Evolutionary conservation across 2,888 invertebrate genomes (phyloP).

Genomic region (Epistrophe grossulariae): DNA sequence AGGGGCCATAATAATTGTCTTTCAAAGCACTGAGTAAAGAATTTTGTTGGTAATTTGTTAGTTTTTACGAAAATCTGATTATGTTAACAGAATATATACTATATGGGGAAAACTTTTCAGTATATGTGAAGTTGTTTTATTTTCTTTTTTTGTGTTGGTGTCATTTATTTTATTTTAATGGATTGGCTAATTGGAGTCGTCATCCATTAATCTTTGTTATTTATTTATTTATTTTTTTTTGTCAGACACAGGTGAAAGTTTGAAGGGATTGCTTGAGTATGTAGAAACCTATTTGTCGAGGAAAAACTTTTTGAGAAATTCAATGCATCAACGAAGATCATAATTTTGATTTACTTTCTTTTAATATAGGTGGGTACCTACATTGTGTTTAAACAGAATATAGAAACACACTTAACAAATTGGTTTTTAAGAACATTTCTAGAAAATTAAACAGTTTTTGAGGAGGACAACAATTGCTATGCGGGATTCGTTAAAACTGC

Average conservation of each 20-base stretch:
- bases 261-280: not conserved
- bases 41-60: constrained; percentile 47
- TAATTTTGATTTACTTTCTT: too few relatives aligned
- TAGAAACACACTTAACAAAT: too few relatives aligned
- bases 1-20: constrained; percentile 31
- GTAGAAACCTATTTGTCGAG: not conserved
- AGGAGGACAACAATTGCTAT: too few relatives aligned
- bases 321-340: too few relatives aligned
- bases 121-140: not conserved
- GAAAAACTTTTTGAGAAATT: not conserved
- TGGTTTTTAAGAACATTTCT: too few relatives aligned
- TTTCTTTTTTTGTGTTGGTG: not conserved
- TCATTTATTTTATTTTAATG: constrained; percentile 30
- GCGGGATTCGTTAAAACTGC: too few relatives aligned
- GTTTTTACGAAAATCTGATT: constrained; percentile 11
- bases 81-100: not conserved
- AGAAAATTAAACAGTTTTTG: too few relatives aligned
- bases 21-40: constrained; percentile 38
- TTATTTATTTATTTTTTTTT: not conserved
- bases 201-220: constrained; percentile 35
- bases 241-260: not conserved
- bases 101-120: constrained; percentile 8
- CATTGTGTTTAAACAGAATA: too few relatives aligned
- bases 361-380: too few relatives aligned
- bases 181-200: constrained; percentile 20